Conservation (phyloP, 1,140 invertebrate genomes). For the Zophobas atratus region DNA sequence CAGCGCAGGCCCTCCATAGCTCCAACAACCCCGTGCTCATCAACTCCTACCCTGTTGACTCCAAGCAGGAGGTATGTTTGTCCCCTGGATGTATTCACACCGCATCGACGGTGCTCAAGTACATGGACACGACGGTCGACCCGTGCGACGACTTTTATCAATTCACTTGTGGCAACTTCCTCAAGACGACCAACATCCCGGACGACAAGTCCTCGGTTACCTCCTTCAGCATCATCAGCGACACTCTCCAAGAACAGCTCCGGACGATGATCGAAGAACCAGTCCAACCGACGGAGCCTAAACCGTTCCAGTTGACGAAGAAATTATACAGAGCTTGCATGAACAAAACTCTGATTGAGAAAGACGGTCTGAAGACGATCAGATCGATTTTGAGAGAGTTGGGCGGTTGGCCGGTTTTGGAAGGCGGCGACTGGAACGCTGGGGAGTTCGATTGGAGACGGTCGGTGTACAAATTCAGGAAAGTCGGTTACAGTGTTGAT, state of each 20-base stretch:
- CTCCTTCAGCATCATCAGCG: conserved; percentile 83
- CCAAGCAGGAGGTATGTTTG: conserved; percentile 68
- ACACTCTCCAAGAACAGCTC: conserved; percentile 85
- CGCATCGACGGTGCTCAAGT: conserved; percentile 80
- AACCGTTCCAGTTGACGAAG: conserved; percentile 83
- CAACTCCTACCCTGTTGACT: conserved; percentile 17
- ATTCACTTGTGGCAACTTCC: conserved; percentile 85
- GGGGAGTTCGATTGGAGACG: conserved; percentile 82
- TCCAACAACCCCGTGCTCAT: conserved; percentile 3
- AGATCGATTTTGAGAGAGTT: conserved; percentile 80
- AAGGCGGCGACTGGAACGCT: conserved; percentile 82
- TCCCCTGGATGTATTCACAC: conserved; percentile 79
- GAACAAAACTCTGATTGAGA: conserved; percentile 86
- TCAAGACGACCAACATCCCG: conserved; percentile 81
- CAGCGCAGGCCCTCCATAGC: conserved; percentile 18
- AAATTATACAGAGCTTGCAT: conserved; percentile 87
- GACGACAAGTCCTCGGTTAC: conserved; percentile 87
- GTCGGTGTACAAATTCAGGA: conserved; percentile 85
- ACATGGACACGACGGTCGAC: conserved; percentile 82
- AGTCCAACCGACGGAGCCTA: conserved; percentile 75
- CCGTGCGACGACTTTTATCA: conserved; percentile 94
- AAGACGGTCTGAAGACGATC: conserved; percentile 80
- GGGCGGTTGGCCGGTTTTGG: conserved; percentile 93
- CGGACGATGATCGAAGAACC: conserved; percentile 82
- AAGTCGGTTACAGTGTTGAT: conserved; percentile 88